Evolutionary conservation across 2,113 vertebrate species (phyloP).

Genomic region (Cololabis saira): DNA sequence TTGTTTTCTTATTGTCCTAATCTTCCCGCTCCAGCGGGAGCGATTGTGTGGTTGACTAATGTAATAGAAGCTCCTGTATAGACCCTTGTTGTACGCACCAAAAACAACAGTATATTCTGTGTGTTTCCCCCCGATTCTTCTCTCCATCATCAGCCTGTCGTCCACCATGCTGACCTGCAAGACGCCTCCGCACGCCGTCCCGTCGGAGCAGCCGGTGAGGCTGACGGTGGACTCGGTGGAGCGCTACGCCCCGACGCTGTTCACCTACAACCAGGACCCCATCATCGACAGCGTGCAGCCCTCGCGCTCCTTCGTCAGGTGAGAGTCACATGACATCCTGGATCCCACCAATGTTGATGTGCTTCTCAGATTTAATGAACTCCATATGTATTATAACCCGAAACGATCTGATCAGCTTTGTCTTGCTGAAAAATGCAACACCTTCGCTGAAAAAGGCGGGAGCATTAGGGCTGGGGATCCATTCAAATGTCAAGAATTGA

Average conservation of each 20-base stretch:
- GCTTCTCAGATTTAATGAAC: too few species aligned
- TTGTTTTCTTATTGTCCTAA: too few species aligned
- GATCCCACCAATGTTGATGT: too few species aligned
- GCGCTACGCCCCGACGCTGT: slow-evolving; percentile 71
- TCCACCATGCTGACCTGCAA: slow-evolving; percentile 85
- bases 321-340: not conserved
- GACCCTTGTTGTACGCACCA: not conserved
- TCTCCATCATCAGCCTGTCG: slow-evolving; percentile 49
- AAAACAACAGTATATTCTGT: slow-evolving; percentile 26
- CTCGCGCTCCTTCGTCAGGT: slow-evolving; percentile 95
- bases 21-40: not conserved
- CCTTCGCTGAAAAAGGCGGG: too few species aligned
- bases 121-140: slow-evolving; percentile 4
- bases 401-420: too few species aligned
- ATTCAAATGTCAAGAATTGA: too few species aligned
- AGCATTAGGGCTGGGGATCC: too few species aligned
- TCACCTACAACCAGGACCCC: slow-evolving; percentile 91
- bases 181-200: slow-evolving; percentile 83
- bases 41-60: too few species aligned
- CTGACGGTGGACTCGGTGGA: slow-evolving; percentile 88
- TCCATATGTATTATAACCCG: too few species aligned
- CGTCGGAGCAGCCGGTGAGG: slow-evolving; percentile 81
- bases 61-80: too few species aligned
- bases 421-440: too few species aligned
- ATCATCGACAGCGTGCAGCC: slow-evolving; percentile 90